Conservation (phyloP, 2,797 vertebrate species). For the Muraenolepis orangiensis region DNA sequence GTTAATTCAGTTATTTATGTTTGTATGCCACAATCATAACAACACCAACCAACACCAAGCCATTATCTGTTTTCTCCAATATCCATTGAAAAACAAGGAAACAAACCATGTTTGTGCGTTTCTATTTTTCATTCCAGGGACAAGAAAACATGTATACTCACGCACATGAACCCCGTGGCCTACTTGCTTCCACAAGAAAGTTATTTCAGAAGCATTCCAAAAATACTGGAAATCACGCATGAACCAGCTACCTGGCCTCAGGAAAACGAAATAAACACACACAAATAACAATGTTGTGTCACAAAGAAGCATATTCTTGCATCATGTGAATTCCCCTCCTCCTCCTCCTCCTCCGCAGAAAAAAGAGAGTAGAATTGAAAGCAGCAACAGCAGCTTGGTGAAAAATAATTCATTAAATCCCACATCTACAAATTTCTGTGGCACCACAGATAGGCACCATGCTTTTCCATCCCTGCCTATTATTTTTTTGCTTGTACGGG, state of each 20-base stretch:
- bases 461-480: background rate
- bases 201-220: background rate
- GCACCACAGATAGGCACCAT: background rate
- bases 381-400: background rate
- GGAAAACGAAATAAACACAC: background rate
- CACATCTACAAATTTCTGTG: background rate
- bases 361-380: background rate
- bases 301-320: constrained; percentile 1
- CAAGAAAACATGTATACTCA: background rate
- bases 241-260: background rate
- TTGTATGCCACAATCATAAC: background rate
- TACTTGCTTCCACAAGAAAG: background rate
- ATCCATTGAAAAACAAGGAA: background rate
- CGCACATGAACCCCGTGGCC: background rate
- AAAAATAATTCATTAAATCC: background rate
- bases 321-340: background rate
- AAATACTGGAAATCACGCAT: background rate
- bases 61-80: background rate
- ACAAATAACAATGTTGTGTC: background rate
- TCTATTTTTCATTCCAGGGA: background rate
- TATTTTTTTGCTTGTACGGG: background rate
- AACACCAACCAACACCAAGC: background rate
- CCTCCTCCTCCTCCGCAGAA: background rate
- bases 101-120: background rate
- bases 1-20: background rate